Percentiles rank a stretch among this genome's conserved stretches.
phyloP scores from a whole-genome alignment of 2,797 vertebrate species.

The Loriculus beryllinus region DNA sequence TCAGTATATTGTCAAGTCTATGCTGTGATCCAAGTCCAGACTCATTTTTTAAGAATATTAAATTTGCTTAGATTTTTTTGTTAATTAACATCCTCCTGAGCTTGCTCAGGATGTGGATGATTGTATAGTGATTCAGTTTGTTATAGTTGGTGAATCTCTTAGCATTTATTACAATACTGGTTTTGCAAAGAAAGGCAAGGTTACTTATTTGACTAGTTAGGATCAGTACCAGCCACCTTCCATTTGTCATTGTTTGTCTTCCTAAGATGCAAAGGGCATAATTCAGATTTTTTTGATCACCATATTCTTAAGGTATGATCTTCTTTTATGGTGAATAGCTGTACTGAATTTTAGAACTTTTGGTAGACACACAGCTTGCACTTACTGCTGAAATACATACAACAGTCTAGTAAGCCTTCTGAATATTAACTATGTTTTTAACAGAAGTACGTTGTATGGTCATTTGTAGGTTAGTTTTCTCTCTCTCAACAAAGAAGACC shows the following conservation, averaged over 20 bases:
- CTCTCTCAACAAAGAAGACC: neutral
- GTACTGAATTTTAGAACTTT: neutral
- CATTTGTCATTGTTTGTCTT: neutral
- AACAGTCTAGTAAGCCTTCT: neutral
- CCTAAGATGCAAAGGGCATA: neutral
- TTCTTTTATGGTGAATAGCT: neutral
- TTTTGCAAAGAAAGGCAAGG: neutral
- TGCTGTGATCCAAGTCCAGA: neutral
- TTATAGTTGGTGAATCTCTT: neutral
- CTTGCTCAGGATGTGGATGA: neutral
- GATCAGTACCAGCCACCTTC: neutral
- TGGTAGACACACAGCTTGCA: neutral
- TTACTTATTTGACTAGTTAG: neutral
- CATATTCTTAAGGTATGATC: neutral
- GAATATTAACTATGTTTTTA: neutral
- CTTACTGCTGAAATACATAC: neutral
- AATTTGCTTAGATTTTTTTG: neutral
- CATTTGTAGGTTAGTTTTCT: neutral
- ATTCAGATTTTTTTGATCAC: neutral
- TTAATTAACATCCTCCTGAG: neutral
- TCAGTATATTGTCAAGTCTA: neutral
- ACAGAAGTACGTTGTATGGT: neutral
- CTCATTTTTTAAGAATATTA: neutral
- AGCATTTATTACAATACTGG: neutral
- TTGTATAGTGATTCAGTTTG: neutral